These are phyloP conservation scores for Drymonia ruficornis DNA, from an alignment of 2,888 invertebrate species.

Conservation along the genomic window DNA sequence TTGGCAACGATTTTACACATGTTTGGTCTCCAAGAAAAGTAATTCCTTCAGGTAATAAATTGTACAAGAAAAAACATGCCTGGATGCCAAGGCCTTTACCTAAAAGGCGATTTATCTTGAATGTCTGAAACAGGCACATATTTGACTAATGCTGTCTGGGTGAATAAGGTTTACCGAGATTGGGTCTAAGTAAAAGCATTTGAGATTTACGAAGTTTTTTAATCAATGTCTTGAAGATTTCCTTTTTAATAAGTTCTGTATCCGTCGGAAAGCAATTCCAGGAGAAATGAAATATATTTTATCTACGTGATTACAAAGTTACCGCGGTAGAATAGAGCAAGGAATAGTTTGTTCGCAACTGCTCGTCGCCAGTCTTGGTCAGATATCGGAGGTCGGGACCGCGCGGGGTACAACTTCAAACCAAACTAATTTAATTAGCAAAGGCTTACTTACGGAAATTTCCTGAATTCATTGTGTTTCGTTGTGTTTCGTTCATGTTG, in stretches of 20 bases:
- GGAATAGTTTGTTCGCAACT: slow-evolving; percentile 48
- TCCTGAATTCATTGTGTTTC: not conserved
- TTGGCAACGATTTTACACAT: slow-evolving; percentile 4
- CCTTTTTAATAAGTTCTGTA: slow-evolving; percentile 20
- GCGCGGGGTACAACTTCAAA: slow-evolving; percentile 46
- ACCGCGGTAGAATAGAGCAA: slow-evolving; percentile 26
- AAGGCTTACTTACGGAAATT: slow-evolving; percentile 38
- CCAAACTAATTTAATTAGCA: slow-evolving; percentile 70
- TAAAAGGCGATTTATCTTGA: slow-evolving; percentile 29
- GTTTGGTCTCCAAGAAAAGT: slow-evolving; percentile 4
- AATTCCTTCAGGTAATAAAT: slow-evolving; percentile 8
- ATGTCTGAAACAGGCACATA: slow-evolving; percentile 29
- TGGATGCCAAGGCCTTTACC: slow-evolving; percentile 15
- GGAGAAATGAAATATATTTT: slow-evolving; percentile 24
- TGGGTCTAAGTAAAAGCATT: slow-evolving; percentile 9
- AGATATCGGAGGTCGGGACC: slow-evolving; percentile 39
- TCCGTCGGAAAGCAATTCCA: slow-evolving; percentile 11
- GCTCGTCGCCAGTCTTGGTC: slow-evolving; percentile 53
- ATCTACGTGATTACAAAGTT: slow-evolving; percentile 30
- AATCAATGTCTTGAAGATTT: slow-evolving; percentile 6
- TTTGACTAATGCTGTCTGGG: slow-evolving; percentile 18
- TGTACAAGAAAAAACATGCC: slow-evolving; percentile 18
- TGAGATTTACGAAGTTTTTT: slow-evolving; percentile 6
- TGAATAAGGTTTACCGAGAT: slow-evolving; percentile 15
- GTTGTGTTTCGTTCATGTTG: not conserved